Base-by-base conservation (phyloP, 1,140 invertebrate species). In the Ips nitidus region DNA sequence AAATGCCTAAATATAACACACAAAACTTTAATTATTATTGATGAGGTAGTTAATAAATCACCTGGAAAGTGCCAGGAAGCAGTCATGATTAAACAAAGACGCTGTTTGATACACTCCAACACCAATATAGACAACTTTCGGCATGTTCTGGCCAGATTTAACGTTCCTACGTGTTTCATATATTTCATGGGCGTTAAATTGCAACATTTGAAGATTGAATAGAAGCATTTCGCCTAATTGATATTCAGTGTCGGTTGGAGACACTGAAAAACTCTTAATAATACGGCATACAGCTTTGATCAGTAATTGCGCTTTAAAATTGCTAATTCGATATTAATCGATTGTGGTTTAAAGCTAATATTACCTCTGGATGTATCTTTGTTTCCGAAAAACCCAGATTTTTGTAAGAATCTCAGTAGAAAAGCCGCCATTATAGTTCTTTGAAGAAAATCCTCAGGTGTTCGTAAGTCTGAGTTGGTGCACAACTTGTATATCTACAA, bases 131-230 rank as follows among this genome's bases (percentile, higher is more conserved):
- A 83, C 73, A 38, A 84, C 82, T 80, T 87, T 85, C 52, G 84
- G 81, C 47, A 85, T 83, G 52, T 80, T 81, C 73, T 90, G 86
- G 38, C 63, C 61, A 59, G 73, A 84, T 6, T 83, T 74, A 2
- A 78, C 78, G 4, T 79, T 81, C 5, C 86, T 76, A 1, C 84
- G 75, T 0, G 90, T 88, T 76, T 95, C 91, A 68, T 88, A 91
- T n/a, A 95, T 87, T 81, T 95, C 93, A 79, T 95, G 93, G 1
- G 93, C 93, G 81, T 95, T 95, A 81, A 94, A 96, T 73, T 94
- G 93, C 1, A 95, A 79, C 56, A 94, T 84, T 82, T 94, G 91
- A 2, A 95, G 83, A 75, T 93, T 86, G 43, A 86, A 85, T 1
- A 94, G 79, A 22, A 95, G 78, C 22, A 93, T 80, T 8, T 87